phyloP scores from a whole-genome alignment of 2,797 vertebrate species.

The Atherinosoma microstoma region DNA sequence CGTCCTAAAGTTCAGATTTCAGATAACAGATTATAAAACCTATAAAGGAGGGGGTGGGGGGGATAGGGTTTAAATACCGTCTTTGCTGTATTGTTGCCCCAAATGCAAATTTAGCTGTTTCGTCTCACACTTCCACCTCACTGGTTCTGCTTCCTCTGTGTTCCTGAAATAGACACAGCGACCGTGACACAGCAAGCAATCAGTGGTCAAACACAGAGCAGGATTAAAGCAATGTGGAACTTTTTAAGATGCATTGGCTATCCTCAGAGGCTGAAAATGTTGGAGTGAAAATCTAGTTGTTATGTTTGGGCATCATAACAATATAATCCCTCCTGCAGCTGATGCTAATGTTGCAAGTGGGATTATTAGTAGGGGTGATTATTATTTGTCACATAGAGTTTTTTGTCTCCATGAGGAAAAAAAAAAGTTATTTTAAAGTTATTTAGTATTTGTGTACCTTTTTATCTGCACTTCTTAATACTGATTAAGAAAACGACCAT shows the following conservation, averaged over 20 bases:
- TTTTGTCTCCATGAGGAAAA: too few species aligned
- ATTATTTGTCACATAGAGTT: too few species aligned
- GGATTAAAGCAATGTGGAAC: conserved; percentile 8
- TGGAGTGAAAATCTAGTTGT: background rate
- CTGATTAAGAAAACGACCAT: conserved; percentile 36
- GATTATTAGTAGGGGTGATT: background rate
- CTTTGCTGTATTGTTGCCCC: conserved; percentile 5
- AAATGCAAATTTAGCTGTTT: conserved; percentile 15
- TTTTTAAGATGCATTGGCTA: background rate
- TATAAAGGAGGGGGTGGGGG: too few species aligned
- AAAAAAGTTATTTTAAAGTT: background rate
- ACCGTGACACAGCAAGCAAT: conserved; percentile 28
- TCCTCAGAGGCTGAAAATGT: background rate
- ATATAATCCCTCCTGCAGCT: background rate
- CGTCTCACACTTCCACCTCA: conserved; percentile 12
- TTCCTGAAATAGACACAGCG: conserved; percentile 5
- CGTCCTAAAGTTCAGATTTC: too few species aligned
- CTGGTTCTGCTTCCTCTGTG: background rate
- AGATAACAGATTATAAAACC: too few species aligned
- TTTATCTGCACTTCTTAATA: conserved; percentile 10
- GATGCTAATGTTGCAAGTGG: background rate
- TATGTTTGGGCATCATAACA: background rate
- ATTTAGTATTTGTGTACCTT: background rate
- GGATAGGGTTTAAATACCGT: background rate
- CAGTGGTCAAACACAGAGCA: background rate